These are phyloP conservation scores for Andrena camellia DNA, from an alignment of 2,888 invertebrate species.

Conservation along the genomic window DNA sequence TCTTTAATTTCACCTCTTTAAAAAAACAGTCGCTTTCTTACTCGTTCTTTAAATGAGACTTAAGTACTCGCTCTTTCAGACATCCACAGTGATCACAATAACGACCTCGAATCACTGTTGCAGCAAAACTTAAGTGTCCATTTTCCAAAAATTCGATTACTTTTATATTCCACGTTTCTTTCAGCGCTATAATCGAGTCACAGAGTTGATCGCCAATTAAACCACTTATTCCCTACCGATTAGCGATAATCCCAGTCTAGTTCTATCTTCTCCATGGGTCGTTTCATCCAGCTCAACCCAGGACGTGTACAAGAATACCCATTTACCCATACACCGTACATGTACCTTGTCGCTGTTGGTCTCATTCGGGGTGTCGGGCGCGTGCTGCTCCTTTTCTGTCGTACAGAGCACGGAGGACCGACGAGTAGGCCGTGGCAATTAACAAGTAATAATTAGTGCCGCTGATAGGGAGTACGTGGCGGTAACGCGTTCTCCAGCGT, in stretches of 20 bases:
- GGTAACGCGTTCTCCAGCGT: constrained; percentile 32
- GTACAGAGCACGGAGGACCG: not conserved
- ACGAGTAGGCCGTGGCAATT: constrained; percentile 64
- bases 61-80: too few species aligned
- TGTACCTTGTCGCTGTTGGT: not conserved
- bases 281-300: not conserved
- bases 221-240: too few species aligned
- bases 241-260: not conserved
- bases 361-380: constrained; percentile 9
- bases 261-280: not conserved
- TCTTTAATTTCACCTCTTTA: not conserved
- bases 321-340: not conserved
- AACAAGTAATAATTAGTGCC: constrained; percentile 73
- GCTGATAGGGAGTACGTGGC: constrained; percentile 62
- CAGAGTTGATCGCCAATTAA: too few species aligned
- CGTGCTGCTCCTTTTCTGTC: constrained; percentile 12
- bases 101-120: not conserved
- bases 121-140: not conserved
- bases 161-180: too few species aligned
- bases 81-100: too few species aligned
- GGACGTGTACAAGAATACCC: not conserved
- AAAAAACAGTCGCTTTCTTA: not conserved
- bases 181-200: too few species aligned
- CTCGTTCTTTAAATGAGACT: not conserved
- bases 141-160: too few species aligned